Evolutionary conservation across 2,113 vertebrate genomes (phyloP).

Genomic region (Redunca redunca): DNA sequence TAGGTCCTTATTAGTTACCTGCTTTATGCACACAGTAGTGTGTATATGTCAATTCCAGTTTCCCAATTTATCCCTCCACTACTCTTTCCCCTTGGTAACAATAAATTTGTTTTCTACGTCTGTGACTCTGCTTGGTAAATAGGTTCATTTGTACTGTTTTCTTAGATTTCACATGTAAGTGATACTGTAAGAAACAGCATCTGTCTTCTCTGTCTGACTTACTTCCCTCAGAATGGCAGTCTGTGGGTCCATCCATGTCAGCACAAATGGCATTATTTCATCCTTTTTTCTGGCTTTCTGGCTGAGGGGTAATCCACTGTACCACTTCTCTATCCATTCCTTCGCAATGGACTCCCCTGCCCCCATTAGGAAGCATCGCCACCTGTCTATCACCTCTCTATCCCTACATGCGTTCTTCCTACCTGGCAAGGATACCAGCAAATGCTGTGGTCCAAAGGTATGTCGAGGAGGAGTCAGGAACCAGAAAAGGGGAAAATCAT

Average conservation of each 20-base stretch:
- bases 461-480: background rate
- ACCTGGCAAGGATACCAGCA: background rate
- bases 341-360: background rate
- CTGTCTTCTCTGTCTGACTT: background rate
- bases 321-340: background rate
- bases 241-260: background rate
- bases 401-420: background rate
- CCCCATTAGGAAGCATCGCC: too few species aligned
- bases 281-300: background rate
- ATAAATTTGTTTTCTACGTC: background rate
- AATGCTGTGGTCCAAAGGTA: background rate
- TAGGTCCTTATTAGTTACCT: background rate
- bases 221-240: background rate
- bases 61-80: background rate
- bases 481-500: background rate
- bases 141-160: background rate
- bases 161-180: background rate
- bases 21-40: background rate
- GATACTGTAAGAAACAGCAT: background rate
- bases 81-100: background rate
- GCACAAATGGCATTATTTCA: background rate
- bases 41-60: background rate
- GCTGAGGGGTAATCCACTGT: background rate
- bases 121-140: background rate
- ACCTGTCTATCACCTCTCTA: background rate